These are phyloP conservation scores for Phoenoteleia sp. DNA, from an alignment of 2,888 invertebrate species.

Conservation along the genomic window DNA sequence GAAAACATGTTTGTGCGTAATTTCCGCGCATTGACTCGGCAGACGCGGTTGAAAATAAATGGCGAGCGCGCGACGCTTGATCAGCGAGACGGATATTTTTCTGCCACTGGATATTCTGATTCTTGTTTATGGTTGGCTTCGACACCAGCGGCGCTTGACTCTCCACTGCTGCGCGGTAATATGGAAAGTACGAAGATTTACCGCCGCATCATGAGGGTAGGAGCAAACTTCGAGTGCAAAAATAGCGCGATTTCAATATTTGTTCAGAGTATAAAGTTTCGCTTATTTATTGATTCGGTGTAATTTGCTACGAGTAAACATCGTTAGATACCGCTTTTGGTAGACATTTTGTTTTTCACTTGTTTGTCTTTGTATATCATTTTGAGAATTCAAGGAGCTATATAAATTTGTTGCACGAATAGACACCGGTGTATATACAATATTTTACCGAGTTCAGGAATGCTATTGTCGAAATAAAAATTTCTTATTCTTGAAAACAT, in stretches of 20 bases:
- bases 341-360: slow-evolving; percentile 22
- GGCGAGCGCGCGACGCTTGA: slow-evolving; percentile 38
- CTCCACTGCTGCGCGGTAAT: slow-evolving; percentile 53
- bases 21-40: slow-evolving; percentile 39
- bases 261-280: slow-evolving; percentile 43
- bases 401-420: not conserved
- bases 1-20: slow-evolving; percentile 61
- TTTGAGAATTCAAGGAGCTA: not conserved
- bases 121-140: slow-evolving; percentile 74
- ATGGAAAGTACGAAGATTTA: slow-evolving; percentile 75
- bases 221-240: slow-evolving; percentile 38
- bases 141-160: slow-evolving; percentile 64
- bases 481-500: no score
- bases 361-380: slow-evolving; percentile 4
- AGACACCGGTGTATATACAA: no score
- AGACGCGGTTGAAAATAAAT: slow-evolving; percentile 45
- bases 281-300: slow-evolving; percentile 30
- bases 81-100: slow-evolving; percentile 64
- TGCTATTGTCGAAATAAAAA: no score
- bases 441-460: no score
- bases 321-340: slow-evolving; percentile 13
- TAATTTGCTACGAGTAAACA: slow-evolving; percentile 56
- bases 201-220: slow-evolving; percentile 53
- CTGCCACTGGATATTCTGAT: slow-evolving; percentile 72
- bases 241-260: slow-evolving; percentile 55